Conservation (phyloP, 53 echinoderm and acorn worm genomes). For the Pentamera pediparva region DNA sequence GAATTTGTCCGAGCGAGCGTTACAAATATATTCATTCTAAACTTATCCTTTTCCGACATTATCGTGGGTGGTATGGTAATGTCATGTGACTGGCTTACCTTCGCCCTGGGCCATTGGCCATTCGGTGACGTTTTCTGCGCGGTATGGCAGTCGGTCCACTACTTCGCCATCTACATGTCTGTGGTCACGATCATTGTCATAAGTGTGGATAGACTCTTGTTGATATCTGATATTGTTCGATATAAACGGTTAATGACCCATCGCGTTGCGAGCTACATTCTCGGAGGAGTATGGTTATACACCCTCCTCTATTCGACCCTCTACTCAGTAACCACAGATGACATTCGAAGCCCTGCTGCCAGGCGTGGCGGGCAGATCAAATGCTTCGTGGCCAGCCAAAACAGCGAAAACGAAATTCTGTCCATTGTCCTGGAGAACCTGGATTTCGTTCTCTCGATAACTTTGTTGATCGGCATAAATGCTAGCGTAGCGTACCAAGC, state of each 20-base stretch:
- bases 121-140: conserved; percentile 48
- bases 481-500: not conserved
- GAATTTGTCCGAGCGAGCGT: conserved; percentile 31
- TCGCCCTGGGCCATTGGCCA: conserved; percentile 33
- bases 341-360: not conserved
- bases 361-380: not conserved
- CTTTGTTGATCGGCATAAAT: not conserved
- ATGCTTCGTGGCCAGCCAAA: conserved; percentile 3
- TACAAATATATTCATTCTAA: conserved; percentile 48
- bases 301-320: not conserved
- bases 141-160: conserved; percentile 43
- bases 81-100: conserved; percentile 25
- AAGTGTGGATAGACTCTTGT: not conserved
- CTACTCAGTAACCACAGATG: conserved; percentile 3
- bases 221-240: not conserved
- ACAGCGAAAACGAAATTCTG: not conserved
- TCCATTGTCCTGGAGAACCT: conserved; percentile 1
- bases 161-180: conserved; percentile 34
- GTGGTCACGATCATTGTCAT: conserved; percentile 9
- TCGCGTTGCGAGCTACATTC: not conserved
- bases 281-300: conserved; percentile 8
- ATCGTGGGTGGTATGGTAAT: conserved; percentile 39
- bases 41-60: conserved; percentile 53
- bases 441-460: not conserved
- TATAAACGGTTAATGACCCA: not conserved